Percentiles rank a stretch among this genome's conserved stretches.
phyloP scores from a whole-genome alignment of 2,113 vertebrate genomes.

The pig (Sus scrofa) region DNA sequence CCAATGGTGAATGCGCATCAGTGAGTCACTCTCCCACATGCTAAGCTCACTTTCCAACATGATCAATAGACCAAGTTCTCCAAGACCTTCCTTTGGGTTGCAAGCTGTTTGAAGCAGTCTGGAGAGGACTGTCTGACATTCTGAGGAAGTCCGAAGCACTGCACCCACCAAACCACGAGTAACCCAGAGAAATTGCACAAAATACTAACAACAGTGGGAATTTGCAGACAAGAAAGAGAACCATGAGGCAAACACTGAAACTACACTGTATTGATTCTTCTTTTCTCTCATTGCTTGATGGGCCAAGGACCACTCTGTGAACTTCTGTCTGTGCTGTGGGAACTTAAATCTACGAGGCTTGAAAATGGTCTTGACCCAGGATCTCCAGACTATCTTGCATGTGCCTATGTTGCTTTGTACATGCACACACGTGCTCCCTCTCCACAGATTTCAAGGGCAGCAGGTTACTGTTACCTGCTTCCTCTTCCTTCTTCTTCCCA shows the following conservation, averaged over 20 bases:
- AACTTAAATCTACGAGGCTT: not conserved
- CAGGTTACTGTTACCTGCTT: no score
- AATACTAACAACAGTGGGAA: not conserved
- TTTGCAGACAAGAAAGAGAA: not conserved
- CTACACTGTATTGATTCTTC: not conserved
- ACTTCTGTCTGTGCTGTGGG: not conserved
- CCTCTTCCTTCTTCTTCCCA: not conserved
- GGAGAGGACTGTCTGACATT: not conserved
- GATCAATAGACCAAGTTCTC: not conserved
- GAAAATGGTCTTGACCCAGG: not conserved
- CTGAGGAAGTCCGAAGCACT: not conserved
- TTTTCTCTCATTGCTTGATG: not conserved
- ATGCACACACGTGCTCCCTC: not conserved
- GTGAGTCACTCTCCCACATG: conserved; percentile 55
- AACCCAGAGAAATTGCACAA: not conserved
- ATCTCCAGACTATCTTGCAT: not conserved
- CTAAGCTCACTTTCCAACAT: not conserved
- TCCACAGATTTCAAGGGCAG: not conserved
- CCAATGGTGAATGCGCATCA: not conserved
- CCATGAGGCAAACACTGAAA: not conserved
- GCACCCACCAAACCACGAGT: not conserved
- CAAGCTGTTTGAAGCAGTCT: not conserved
- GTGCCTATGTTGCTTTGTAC: fast-evolving
- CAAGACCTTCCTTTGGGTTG: not conserved
- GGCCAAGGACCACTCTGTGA: not conserved